Conservation (phyloP, 2,888 invertebrate species). For the Scaptomyza tumidula region DNA sequence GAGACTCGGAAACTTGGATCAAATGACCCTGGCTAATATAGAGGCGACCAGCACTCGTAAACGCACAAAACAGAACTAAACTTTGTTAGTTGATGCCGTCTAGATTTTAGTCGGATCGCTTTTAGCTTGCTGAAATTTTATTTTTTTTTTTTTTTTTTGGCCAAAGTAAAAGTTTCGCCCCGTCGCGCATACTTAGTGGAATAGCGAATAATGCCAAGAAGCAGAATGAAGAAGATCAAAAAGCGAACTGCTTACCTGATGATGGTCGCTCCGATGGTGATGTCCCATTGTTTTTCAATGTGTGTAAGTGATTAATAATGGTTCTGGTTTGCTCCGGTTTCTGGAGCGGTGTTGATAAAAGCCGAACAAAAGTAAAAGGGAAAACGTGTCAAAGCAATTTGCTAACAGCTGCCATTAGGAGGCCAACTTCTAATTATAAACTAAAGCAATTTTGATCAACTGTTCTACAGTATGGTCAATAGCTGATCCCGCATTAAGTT, state of each 20-base stretch:
- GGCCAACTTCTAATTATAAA: conserved; percentile 34
- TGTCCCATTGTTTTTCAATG: conserved; percentile 45
- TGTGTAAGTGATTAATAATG: conserved; percentile 57
- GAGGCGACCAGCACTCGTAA: conserved; percentile 43
- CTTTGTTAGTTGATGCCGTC: conserved; percentile 23
- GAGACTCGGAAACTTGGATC: not conserved
- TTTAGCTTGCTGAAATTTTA: conserved; percentile 4
- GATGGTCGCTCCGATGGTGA: conserved; percentile 17
- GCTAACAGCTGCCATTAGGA: conserved; percentile 22
- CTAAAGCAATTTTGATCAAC: conserved; percentile 30
- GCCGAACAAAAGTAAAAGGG: conserved; percentile 70
- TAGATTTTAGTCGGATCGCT: conserved; percentile 56
- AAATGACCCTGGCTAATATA: not conserved
- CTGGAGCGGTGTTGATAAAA: conserved; percentile 30
- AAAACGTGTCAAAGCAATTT: conserved; percentile 38
- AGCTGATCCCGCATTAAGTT: not conserved
- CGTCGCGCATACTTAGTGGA: conserved; percentile 31
- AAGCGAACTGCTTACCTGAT: conserved; percentile 29
- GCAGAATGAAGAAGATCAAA: conserved; percentile 47
- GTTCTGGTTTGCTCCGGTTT: conserved; percentile 50
- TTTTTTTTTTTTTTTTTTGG: not conserved
- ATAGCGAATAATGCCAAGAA: conserved; percentile 38
- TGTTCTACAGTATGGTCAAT: conserved; percentile 13
- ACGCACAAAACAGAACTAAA: conserved; percentile 64
- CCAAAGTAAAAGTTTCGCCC: conserved; percentile 64